Base-by-base conservation (phyloP, 1,140 invertebrate species). In the Lordiphosa clarofinis region DNA sequence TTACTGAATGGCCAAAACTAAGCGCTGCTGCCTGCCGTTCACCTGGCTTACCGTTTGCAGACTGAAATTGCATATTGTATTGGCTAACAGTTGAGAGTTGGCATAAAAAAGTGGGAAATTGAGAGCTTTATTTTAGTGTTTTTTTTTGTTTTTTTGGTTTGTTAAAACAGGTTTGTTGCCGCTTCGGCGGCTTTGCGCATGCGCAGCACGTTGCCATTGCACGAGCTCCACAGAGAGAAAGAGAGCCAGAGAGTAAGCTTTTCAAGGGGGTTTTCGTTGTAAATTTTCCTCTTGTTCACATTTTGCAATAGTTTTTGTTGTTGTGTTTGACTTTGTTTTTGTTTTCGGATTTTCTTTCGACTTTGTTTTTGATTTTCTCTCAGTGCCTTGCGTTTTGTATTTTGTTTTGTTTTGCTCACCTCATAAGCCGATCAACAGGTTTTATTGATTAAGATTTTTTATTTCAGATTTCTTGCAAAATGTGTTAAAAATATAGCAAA, bases 31-130 rank as follows among this genome's bases (percentile, higher is more conserved):
- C 79, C 78, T 86, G 73, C 84, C 84, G 84, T 84, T 86, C 84
- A 87, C 84, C 63, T 75, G 64, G 72, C 84, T 81, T 71, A 87
- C 86, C 84, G 79, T 74, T 86, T 87, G 84, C 84, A 87, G 84
- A 87, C 84, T 87, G 65, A 87, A 84, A 75, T 87, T 81, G 84
- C 74, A 87, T 71, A 86, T 69, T 66, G 84, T 68, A 74, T 84
- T 87, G 84, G 84, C 84, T 78, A 87, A 84, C 76, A 59, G 35
- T 31, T 44, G 43, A 46, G 43, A 46, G 67, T 82, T 82, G 76
- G 72, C 76, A 82, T 68, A 69, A 84, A 76, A 64, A 74, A 61
- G 49, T 67, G 64, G 64, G 63, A 59, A 66, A 67, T 67, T 64
- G 64, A 46, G 31, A 46, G 59, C 44, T 47, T 62, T 58, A 55